These are phyloP conservation scores for Vombatus ursinus DNA, from an alignment of 2,113 vertebrate genomes.

Conservation along the genomic window DNA sequence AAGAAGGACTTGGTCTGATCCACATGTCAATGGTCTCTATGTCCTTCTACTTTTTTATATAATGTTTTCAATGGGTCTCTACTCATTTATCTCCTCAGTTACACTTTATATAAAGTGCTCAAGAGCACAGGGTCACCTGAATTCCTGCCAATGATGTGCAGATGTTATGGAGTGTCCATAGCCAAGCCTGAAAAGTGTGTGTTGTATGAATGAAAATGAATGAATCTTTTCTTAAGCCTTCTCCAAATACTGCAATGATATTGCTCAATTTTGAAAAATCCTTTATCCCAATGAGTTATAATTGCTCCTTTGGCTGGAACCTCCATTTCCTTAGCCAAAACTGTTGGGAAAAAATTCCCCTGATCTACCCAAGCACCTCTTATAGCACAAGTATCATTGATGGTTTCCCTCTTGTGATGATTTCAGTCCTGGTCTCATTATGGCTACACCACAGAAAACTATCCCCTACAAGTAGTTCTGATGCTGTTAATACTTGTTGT, in stretches of 20 bases:
- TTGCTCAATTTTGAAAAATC: background rate
- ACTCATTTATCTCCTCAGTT: background rate
- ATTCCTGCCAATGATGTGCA: background rate
- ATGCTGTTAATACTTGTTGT: constrained; percentile 22
- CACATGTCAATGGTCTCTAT: background rate
- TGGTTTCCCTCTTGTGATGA: background rate
- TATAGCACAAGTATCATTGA: background rate
- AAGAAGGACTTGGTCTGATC: background rate
- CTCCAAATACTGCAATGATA: background rate
- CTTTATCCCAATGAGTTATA: background rate
- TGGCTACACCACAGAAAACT: constrained; percentile 43
- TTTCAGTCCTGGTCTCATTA: background rate
- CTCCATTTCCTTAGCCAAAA: background rate
- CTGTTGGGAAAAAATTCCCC: background rate
- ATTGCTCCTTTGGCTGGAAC: background rate
- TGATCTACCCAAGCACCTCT: background rate
- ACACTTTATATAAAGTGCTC: background rate
- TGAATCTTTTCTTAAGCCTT: background rate
- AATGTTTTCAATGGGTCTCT: background rate
- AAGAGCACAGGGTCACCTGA: background rate
- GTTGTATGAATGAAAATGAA: background rate
- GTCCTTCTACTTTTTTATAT: background rate
- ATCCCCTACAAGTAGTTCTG: constrained; percentile 42
- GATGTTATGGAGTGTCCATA: background rate
- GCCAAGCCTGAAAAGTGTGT: background rate